Evolutionary conservation across 92 coral and sea anemone genomes (phyloP), one percentile per base, ranked within the genome.

Genomic region (Metridium senile): DNA sequence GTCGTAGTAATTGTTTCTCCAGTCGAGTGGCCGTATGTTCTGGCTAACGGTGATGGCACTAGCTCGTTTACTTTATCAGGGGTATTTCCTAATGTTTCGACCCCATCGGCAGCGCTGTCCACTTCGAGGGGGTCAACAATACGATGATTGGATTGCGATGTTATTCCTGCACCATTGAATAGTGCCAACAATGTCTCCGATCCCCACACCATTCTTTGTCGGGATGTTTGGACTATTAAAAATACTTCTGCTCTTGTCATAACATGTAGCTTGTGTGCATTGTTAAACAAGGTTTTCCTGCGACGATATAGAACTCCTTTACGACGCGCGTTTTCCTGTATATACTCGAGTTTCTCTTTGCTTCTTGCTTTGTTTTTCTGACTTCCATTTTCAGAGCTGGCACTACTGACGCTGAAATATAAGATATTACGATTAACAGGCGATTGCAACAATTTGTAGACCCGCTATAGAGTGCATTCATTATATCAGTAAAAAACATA

Each of bases 221-320:
- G 66, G 11, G 66, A n/a, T 13, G 66, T 59, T 59, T 59, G 51
- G 9, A 45, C 51, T 0, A 70, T 43, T 43, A 70, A 26, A 21
- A 70, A 29, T n/a, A 70, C 74, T 18, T 70, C 74, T 11, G 74
- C 74, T 9, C 23, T 70, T 33, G 74, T 70, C 74, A 35, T 70
- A 2, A 70, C 61, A 18, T 70, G 61, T 20, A 70, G 58, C 31
- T 35, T 70, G 7, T 32, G 18, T 70, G 58, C 74, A 0, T 70
- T 70, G 17, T 18, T 35, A 4, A 70, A 70, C 54, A 70, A 33
- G 18, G 74, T 70, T 18, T 20, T 18, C 58, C 54, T 70, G 27
- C 74, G 71, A 21, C 58, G 47, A 0, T 27, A 70, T 58, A 70
- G 39, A 9, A 58, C 54, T 0, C 25, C 58, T 21, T 35, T 43